Evolutionary conservation across 2,113 vertebrate genomes (phyloP).

Genomic region (Calidris pugnax): DNA sequence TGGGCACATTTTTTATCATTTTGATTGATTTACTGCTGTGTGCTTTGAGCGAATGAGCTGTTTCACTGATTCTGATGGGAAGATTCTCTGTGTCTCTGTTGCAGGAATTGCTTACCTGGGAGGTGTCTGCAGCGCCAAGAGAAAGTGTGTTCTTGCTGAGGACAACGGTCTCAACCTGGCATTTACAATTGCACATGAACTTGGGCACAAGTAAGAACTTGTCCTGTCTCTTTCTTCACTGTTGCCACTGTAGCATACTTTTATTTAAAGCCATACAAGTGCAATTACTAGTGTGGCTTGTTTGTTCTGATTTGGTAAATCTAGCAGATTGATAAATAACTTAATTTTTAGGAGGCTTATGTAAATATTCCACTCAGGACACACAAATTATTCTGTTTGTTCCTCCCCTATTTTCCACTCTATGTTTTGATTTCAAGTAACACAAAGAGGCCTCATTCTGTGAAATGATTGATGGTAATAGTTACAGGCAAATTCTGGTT

Average conservation of each 20-base stretch:
- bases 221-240: neutral
- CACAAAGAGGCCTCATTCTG: neutral
- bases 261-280: neutral
- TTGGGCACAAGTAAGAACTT: slow-evolving; percentile 95
- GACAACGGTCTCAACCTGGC: slow-evolving; percentile 97
- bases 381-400: neutral
- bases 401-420: neutral
- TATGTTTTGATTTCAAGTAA: neutral
- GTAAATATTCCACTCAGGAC: neutral
- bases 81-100: slow-evolving; percentile 48
- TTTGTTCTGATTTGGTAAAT: neutral
- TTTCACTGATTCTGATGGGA: slow-evolving; percentile 17
- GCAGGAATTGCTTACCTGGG: slow-evolving; percentile 96
- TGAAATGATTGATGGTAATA: neutral
- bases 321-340: neutral
- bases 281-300: neutral
- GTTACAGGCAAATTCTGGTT: neutral
- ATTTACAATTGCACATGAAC: slow-evolving; percentile 98
- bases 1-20: neutral
- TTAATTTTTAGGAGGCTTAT: neutral
- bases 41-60: neutral
- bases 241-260: neutral
- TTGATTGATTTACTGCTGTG: neutral
- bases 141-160: slow-evolving; percentile 95
- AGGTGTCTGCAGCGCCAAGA: slow-evolving; percentile 91